Evolutionary conservation across 2,888 invertebrate species (phyloP), one percentile per base, ranked within the genome.

Genomic region (Rapana venosa): DNA sequence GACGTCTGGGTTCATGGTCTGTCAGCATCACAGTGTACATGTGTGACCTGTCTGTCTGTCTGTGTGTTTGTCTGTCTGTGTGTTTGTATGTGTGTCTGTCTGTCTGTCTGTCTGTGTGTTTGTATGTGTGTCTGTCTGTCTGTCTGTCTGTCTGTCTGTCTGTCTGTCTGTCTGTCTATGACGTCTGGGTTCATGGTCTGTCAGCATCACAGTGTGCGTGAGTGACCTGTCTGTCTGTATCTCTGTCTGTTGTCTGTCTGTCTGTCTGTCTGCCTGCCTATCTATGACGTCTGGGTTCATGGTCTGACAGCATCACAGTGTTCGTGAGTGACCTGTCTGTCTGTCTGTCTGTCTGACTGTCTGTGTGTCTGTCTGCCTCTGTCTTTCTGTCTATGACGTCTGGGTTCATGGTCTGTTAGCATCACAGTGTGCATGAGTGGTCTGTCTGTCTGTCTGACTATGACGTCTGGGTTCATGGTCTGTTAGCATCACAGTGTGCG

Each of bases 1-100:
- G 0, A 98, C 98, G 96, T 99, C 99, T 5, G 99, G 98, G 96
- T 98, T 97, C 97, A 98, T 98, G 0, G 97, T 97, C 98, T 98
- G 95, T 26, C 96, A 95, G 91, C 92, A 58, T 17, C 17, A 85
- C 35, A 32, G 15, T 35, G 79, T 17, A 15, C 35, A 5, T 26
- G 30, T 26, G 20, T 77, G 5, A n/a, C n/a, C 26, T 4, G 61
- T 17, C 13, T n/a, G n/a, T n/a, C n/a, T n/a, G n/a, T n/a, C n/a
- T 26, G 66, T 26, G 66, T 66, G 66, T 66, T 4, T 66, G 66
- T 66, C 5, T 66, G 66, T 66, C 5, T 66, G 66, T 66, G 66
- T 66, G 66, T 66, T 4, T 66, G 66, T 66, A 13, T 66, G 66
- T 66, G 66, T 66, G 66, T 66, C 5, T 66, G 66, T 47, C 5